Base-by-base conservation (phyloP, 1,140 invertebrate species). In the Aphelinus certus region DNA sequence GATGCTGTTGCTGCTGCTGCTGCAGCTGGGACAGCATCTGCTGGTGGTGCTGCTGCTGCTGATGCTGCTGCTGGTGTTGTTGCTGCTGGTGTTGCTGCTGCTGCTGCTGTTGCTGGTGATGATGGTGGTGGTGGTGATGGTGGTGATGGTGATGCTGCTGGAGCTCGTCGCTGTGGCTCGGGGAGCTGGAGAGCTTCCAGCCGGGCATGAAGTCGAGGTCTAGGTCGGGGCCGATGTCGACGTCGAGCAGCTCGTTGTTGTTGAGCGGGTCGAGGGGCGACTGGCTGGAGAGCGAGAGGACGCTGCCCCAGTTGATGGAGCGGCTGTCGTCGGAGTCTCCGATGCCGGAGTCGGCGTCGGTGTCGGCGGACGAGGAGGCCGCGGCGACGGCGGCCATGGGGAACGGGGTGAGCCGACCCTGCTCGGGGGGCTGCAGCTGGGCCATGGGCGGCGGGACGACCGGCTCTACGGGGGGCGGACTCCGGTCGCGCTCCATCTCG, bases 271-370 rank as follows among this genome's bases (percentile, higher is more conserved):
- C 94, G 45, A 95, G 88, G 80, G 95, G 94, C 69, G 94, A 95
- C 79, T 95, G 93, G 67, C 93, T 94, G 72, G 94, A 94, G 10
- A 96, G 89, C 80, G 94, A 95, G 56, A 97, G 90, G 78, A 96
- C 95, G 49, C 95, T 96, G 81, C 95, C 94, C 95, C 95, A 96
- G 86, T 96, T 95, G 83, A 96, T 96, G 75, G 93, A 91, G 64
- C 93, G 90, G 42, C 89, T 91, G 58, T 90, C 90, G 83, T 95
- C 94, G 79, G 94, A 93, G 82, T 95, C 93, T 79, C 93, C 93
- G 84, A 94, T 92, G 66, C 93, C 92, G 1, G 93, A 94, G 84
- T 95, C 93, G 9, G 89, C 91, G 85, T 92, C 92, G 72, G 90
- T 89, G 83, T 84, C 90, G 84, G 68, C 88, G 84, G 78, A 88